Percentiles rank a stretch among this genome's conserved stretches.
phyloP scores from a whole-genome alignment of 1,140 invertebrate genomes.

The Camponotus pennsylvanicus region DNA sequence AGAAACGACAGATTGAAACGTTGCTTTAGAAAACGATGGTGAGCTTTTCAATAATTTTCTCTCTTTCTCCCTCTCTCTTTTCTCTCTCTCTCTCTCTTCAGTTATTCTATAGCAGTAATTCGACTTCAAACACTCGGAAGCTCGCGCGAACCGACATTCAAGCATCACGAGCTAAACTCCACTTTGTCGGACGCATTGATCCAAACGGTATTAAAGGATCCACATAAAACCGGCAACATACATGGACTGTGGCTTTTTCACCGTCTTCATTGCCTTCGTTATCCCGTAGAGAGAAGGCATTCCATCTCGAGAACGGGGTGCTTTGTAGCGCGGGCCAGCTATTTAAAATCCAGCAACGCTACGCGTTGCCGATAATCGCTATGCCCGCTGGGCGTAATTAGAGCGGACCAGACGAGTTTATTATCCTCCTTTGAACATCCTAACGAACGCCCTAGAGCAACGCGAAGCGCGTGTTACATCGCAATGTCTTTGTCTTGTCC shows the following conservation, averaged over 20 bases:
- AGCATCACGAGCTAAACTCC: slow-evolving; percentile 34
- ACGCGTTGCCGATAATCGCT: slow-evolving; percentile 64
- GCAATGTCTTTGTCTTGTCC: slow-evolving; percentile 54
- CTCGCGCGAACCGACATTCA: background rate
- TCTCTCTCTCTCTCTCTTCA: background rate
- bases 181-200: slow-evolving; percentile 53
- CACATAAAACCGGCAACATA: slow-evolving; percentile 19
- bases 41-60: slow-evolving; percentile 2
- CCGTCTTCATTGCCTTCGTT: slow-evolving; percentile 63
- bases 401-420: slow-evolving; percentile 72
- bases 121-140: background rate
- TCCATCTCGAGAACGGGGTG: slow-evolving; percentile 17
- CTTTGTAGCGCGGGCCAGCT: slow-evolving; percentile 64
- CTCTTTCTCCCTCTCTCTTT: no score
- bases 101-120: background rate
- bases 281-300: slow-evolving; percentile 32
- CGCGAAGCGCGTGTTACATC: background rate
- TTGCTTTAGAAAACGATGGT: background rate
- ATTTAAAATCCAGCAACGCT: slow-evolving; percentile 70
- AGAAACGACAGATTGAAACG: slow-evolving; percentile 12
- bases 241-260: slow-evolving; percentile 52
- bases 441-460: slow-evolving; percentile 72
- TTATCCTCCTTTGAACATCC: slow-evolving; percentile 75
- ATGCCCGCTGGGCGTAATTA: slow-evolving; percentile 75
- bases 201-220: slow-evolving; percentile 43